Percentiles rank a stretch among this genome's conserved stretches.
Conservation (phyloP, 2,888 invertebrate species). For the Sclerodermus sp. region DNA sequence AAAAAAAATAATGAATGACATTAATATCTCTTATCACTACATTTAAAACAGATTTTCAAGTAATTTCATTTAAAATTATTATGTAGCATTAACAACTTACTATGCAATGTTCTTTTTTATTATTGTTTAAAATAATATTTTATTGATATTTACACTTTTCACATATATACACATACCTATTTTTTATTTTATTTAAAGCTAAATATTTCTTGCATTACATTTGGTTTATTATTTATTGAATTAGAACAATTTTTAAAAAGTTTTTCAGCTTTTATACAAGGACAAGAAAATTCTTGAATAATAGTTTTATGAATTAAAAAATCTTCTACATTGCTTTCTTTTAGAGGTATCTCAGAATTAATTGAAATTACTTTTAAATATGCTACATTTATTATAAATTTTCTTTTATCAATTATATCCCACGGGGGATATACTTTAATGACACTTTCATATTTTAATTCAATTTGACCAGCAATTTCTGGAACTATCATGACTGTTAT, state of each 20-base stretch:
- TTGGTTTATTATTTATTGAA: slow-evolving; percentile 33
- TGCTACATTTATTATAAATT: slow-evolving; percentile 27
- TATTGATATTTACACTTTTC: too few species aligned
- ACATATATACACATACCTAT: too few species aligned
- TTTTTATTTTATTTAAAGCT: neutral
- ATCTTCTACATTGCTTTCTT: too few species aligned
- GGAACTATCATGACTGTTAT: slow-evolving; percentile 36
- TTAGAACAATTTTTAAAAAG: slow-evolving; percentile 28
- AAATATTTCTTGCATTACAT: slow-evolving; percentile 36
- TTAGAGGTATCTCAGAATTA: neutral
- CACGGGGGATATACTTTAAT: slow-evolving; percentile 44
- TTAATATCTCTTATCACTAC: too few species aligned
- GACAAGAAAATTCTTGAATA: slow-evolving; percentile 34
- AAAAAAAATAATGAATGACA: too few species aligned
- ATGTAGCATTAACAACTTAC: too few species aligned
- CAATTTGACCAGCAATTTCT: slow-evolving; percentile 34
- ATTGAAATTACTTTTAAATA: slow-evolving; percentile 29
- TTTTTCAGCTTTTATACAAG: slow-evolving; percentile 29
- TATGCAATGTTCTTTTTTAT: too few species aligned
- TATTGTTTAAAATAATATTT: too few species aligned
- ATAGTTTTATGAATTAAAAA: slow-evolving; percentile 1
- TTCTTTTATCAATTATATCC: slow-evolving; percentile 32
- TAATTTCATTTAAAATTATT: too few species aligned
- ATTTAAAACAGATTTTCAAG: too few species aligned
- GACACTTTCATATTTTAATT: slow-evolving; percentile 21